Percentiles rank a stretch among this genome's conserved stretches.
phyloP scores from a whole-genome alignment of 1,140 invertebrate genomes.

The Ganaspis sp. region DNA sequence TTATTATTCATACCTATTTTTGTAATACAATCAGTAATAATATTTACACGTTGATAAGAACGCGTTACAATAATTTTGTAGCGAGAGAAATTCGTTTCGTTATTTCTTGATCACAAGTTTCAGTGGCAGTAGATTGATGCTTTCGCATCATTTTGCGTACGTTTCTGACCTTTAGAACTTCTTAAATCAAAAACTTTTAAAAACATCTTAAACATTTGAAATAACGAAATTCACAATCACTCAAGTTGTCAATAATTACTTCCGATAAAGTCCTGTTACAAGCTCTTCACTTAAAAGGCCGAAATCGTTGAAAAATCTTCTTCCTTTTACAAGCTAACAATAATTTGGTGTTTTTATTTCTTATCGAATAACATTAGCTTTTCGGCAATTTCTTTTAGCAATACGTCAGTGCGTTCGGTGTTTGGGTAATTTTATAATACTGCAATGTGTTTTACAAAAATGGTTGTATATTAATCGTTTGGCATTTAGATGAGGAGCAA shows the following conservation, averaged over 20 bases:
- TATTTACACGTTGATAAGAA: constrained; percentile 49
- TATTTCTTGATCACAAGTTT: constrained; percentile 20
- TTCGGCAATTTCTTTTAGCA: constrained; percentile 12
- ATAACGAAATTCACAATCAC: constrained; percentile 8
- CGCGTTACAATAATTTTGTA: constrained; percentile 33
- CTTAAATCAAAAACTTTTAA: neutral
- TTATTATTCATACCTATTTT: constrained; percentile 45
- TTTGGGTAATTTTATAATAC: constrained; percentile 1
- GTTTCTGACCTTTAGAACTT: neutral
- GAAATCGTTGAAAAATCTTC: neutral
- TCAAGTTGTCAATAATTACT: neutral
- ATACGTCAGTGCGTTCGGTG: constrained; percentile 5
- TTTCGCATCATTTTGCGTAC: constrained; percentile 13
- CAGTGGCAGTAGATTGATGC: constrained; percentile 13
- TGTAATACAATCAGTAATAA: constrained; percentile 52
- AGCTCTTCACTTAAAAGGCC: neutral
- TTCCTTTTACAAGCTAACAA: neutral
- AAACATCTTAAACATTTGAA: neutral
- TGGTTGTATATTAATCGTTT: constrained; percentile 23
- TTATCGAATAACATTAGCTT: neutral
- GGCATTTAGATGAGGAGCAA: neutral
- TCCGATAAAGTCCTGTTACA: neutral
- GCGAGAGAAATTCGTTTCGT: constrained; percentile 31
- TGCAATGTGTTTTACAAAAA: constrained; percentile 24
- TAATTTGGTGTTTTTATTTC: constrained; percentile 1